Evolutionary conservation across 2,888 invertebrate genomes (phyloP).

Genomic region (Deilephila elpenor): DNA sequence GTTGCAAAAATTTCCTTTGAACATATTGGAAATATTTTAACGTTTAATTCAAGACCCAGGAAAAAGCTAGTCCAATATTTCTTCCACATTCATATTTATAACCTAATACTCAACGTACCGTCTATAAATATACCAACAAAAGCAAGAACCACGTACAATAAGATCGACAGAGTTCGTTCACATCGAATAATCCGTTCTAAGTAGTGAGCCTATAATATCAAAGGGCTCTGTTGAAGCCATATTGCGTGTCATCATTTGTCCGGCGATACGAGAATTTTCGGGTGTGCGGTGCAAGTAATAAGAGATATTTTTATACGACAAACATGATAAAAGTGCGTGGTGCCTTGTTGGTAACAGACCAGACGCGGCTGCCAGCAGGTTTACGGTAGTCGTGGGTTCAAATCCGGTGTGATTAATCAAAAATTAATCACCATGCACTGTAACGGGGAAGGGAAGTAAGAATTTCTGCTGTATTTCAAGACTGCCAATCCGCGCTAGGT

Average conservation of each 20-base stretch:
- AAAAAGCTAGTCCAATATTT: not conserved
- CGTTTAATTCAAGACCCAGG: no score
- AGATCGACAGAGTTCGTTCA: not conserved
- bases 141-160: not conserved
- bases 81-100: not conserved
- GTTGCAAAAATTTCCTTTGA: no score
- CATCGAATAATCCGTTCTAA: not conserved
- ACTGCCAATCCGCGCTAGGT: not conserved
- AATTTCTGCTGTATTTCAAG: no score
- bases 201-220: constrained; percentile 27
- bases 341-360: no score
- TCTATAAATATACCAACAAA: constrained; percentile 1
- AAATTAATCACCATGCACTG: no score
- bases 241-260: constrained; percentile 43
- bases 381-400: no score
- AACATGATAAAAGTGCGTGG: no score
- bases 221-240: constrained; percentile 31
- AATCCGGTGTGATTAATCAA: no score
- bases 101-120: not conserved
- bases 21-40: no score
- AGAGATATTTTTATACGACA: not conserved
- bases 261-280: constrained; percentile 37
- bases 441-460: no score
- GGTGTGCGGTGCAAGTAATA: constrained; percentile 24
- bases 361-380: no score